phyloP scores from a whole-genome alignment of 2,888 invertebrate species.

The Unio pictorum region DNA sequence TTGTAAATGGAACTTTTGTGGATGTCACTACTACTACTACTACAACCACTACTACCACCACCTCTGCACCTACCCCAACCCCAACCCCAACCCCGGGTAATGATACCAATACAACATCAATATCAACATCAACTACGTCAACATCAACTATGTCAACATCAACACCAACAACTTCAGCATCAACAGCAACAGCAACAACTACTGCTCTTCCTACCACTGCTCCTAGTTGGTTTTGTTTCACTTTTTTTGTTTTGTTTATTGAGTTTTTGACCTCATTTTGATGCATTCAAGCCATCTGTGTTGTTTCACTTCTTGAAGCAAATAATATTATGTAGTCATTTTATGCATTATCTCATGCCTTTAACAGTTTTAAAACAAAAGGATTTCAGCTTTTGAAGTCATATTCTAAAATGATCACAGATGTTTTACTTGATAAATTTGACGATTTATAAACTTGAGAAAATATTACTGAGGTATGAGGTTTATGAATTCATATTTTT shows the following conservation, averaged over 20 bases:
- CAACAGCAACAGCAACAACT: conserved; percentile 7
- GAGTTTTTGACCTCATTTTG: not conserved
- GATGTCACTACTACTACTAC: conserved; percentile 34
- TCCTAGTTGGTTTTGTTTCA: not conserved
- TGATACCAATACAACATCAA: conserved; percentile 13
- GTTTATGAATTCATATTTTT: too few relatives aligned
- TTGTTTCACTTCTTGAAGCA: too few relatives aligned
- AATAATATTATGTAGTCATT: too few relatives aligned
- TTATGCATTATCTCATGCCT: too few relatives aligned
- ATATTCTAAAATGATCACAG: too few relatives aligned
- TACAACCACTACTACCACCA: conserved; percentile 8
- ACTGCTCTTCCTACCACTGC: not conserved
- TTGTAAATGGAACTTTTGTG: conserved; percentile 41
- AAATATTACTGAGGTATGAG: too few relatives aligned
- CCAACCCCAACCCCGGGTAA: conserved; percentile 5
- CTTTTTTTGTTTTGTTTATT: not conserved
- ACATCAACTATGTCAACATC: conserved; percentile 5
- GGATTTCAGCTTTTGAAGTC: too few relatives aligned
- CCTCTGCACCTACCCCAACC: not conserved
- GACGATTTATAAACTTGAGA: too few relatives aligned
- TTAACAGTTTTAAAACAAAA: too few relatives aligned
- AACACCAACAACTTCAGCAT: conserved; percentile 6
- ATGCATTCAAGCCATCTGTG: not conserved
- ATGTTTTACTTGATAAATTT: too few relatives aligned
- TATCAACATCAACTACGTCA: conserved; percentile 9